A percentile compares a stretch with the other conserved stretches of the same genome.
Conservation (phyloP, 2,113 vertebrate species). For the Festucalex cinctus region DNA sequence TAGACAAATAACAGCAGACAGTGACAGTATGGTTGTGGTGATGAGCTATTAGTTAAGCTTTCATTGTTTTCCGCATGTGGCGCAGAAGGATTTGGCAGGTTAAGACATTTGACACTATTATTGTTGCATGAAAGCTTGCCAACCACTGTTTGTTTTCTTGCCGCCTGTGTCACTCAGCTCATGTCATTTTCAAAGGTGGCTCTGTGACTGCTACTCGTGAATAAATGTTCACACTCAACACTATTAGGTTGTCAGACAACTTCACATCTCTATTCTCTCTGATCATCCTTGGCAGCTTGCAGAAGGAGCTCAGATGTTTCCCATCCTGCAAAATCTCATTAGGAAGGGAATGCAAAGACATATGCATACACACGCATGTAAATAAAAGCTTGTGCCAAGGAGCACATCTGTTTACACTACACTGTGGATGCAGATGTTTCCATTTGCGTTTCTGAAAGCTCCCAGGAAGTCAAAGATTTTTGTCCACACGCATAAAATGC, state of each 20-base stretch:
- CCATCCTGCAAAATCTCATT: conserved; percentile 25
- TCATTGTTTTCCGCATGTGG: background rate
- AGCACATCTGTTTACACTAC: background rate
- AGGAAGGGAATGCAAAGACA: conserved; percentile 2
- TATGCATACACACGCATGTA: background rate
- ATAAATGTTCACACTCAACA: conserved; percentile 17
- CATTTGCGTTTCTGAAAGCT: conserved; percentile 8
- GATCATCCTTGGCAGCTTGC: conserved; percentile 16
- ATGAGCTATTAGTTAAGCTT: background rate
- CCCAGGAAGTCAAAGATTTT: conserved; percentile 1
- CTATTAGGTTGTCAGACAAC: conserved; percentile 21
- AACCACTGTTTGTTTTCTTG: background rate
- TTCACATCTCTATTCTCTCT: conserved; percentile 26
- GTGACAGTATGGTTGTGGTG: conserved; percentile 2
- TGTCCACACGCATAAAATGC: background rate
- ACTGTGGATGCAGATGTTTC: conserved; percentile 18
- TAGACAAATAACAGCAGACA: background rate
- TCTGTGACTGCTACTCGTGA: conserved; percentile 11
- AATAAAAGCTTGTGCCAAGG: background rate
- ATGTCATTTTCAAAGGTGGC: conserved; percentile 15
- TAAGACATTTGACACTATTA: background rate
- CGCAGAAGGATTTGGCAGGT: background rate
- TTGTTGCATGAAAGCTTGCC: conserved; percentile 7
- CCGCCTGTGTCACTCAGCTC: background rate
- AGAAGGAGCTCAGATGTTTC: conserved; percentile 31